Conservation (phyloP, 2,888 invertebrate species). For the Lithophane ornitopus region DNA sequence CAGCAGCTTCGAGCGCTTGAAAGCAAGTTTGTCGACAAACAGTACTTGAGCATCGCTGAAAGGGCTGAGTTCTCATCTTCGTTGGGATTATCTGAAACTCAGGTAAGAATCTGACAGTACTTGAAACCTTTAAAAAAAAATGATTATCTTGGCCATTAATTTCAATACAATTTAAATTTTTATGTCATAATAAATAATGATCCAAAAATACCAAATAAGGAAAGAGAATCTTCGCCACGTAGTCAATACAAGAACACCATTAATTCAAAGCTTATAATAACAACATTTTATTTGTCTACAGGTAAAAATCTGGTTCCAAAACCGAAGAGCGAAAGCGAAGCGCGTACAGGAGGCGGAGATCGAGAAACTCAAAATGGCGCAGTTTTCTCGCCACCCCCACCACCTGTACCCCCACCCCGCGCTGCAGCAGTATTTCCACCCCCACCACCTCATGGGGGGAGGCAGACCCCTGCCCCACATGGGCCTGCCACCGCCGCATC, state of each 20-base stretch:
- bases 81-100: slow-evolving; percentile 93
- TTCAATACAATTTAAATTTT: background rate
- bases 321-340: slow-evolving; percentile 98
- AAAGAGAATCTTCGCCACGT: background rate
- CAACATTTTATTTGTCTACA: slow-evolving; percentile 80
- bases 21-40: slow-evolving; percentile 99
- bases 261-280: background rate
- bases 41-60: slow-evolving; percentile 99
- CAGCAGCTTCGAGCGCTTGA: slow-evolving; percentile 98
- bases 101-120: slow-evolving; percentile 73
- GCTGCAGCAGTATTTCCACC: slow-evolving; percentile 92
- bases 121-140: no score
- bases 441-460: slow-evolving; percentile 91
- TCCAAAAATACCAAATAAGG: background rate
- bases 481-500: slow-evolving; percentile 86
- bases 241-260: background rate
- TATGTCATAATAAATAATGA: background rate
- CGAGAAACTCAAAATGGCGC: slow-evolving; percentile 97
- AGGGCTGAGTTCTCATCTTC: slow-evolving; percentile 99
- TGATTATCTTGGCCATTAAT: background rate
- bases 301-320: slow-evolving; percentile 98
- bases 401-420: slow-evolving; percentile 91
- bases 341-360: slow-evolving; percentile 99
- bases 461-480: slow-evolving; percentile 86
- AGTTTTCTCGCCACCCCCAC: slow-evolving; percentile 91